A percentile compares a stretch with the other conserved stretches of the same genome.
Evolutionary conservation across 2,888 invertebrate species (phyloP).

Genomic region (Heliconius cydno): DNA sequence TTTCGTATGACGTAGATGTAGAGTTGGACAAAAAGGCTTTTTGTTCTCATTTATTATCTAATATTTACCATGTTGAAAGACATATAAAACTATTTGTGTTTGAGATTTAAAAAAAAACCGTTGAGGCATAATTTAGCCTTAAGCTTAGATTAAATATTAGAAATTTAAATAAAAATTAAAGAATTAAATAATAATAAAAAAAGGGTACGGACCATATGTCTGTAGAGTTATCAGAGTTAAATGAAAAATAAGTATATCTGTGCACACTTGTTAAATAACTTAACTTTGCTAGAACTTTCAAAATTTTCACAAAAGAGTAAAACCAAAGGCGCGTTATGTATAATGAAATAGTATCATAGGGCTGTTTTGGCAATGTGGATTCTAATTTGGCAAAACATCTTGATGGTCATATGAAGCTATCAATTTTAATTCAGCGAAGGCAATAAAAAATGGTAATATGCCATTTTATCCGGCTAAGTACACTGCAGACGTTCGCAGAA

Average conservation of each 20-base stretch:
- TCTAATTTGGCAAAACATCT: slow-evolving; percentile 43
- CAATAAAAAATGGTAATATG: slow-evolving; percentile 47
- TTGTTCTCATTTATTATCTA: not conserved
- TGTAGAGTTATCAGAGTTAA: no score
- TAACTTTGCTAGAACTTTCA: not conserved
- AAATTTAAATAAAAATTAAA: no score
- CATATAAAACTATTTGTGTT: no score
- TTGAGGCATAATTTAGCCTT: no score
- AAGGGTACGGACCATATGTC: no score
- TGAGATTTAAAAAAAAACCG: not conserved
- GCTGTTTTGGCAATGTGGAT: slow-evolving; percentile 25
- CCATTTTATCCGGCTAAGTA: slow-evolving; percentile 46
- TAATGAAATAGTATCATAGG: slow-evolving; percentile 1
- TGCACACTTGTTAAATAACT: not conserved
- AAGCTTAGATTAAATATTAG: no score
- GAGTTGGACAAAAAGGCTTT: not conserved
- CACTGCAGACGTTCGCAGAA: slow-evolving; percentile 47
- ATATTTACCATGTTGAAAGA: not conserved
- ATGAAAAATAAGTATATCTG: not conserved
- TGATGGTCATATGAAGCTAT: slow-evolving; percentile 37
- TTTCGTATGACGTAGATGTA: slow-evolving; percentile 4
- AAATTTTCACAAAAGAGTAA: not conserved
- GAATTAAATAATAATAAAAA: no score
- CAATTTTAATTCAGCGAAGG: slow-evolving; percentile 42
- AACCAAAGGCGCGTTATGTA: not conserved